A percentile compares a stretch with the other conserved stretches of the same genome.
These are phyloP conservation scores for Rallus limicola DNA, from an alignment of 2,113 vertebrate species.

Conservation along the genomic window DNA sequence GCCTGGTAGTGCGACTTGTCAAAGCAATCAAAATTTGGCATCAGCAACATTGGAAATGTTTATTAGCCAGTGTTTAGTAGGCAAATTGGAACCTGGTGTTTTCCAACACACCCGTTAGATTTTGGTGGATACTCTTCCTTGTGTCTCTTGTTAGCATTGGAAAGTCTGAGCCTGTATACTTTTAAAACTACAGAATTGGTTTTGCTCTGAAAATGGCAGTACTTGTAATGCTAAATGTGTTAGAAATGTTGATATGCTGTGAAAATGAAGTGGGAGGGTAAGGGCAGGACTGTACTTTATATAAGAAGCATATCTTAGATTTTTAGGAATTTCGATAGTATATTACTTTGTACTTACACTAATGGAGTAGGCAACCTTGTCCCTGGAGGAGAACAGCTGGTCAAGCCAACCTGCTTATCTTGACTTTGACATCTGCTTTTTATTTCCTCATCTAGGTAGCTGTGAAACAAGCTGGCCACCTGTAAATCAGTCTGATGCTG, in stretches of 20 bases:
- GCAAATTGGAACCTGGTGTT: background rate
- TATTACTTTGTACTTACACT: background rate
- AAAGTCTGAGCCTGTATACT: background rate
- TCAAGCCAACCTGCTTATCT: constrained; percentile 26
- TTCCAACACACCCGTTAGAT: background rate
- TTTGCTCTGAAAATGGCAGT: constrained; percentile 16
- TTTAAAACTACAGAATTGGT: background rate
- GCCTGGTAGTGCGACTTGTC: background rate
- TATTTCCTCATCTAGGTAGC: background rate
- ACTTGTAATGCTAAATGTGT: background rate
- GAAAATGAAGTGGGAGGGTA: background rate
- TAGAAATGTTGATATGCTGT: background rate
- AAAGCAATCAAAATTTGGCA: background rate
- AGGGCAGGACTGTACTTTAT: background rate
- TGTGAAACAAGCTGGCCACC: background rate
- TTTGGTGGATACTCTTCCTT: background rate
- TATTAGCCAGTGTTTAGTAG: background rate
- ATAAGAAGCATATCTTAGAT: background rate
- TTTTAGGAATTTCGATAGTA: constrained; percentile 11
- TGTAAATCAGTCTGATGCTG: constrained; percentile 23
- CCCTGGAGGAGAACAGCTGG: background rate
- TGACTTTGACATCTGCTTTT: constrained; percentile 24
- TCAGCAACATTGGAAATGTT: background rate
- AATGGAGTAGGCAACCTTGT: background rate
- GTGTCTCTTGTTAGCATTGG: background rate